These are phyloP conservation scores for Ooceraea biroi DNA, from an alignment of 1,140 invertebrate genomes.

Conservation along the genomic window DNA sequence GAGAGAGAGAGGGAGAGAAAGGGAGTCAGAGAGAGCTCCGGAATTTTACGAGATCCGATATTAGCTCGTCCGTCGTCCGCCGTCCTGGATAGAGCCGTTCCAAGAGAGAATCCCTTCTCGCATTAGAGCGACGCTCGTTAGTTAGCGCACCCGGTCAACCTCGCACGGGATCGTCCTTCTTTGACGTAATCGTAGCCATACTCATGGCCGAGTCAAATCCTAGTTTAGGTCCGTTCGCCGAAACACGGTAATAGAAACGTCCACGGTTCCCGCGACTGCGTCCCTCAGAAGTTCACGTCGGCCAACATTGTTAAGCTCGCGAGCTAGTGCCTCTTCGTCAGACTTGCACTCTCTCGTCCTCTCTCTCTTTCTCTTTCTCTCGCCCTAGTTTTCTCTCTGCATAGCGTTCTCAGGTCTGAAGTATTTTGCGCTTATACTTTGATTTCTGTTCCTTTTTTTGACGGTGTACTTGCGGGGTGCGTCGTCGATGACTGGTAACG, in stretches of 20 bases:
- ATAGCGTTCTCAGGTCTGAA: too few relatives aligned
- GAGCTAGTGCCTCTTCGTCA: slow-evolving; percentile 14
- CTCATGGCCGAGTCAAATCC: slow-evolving; percentile 38
- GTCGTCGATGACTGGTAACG: too few relatives aligned
- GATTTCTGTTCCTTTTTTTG: background rate
- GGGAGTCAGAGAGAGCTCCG: too few relatives aligned
- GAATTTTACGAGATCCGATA: slow-evolving; percentile 58
- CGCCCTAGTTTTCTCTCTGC: too few relatives aligned
- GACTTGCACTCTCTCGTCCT: background rate
- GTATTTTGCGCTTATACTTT: background rate
- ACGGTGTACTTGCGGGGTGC: too few relatives aligned
- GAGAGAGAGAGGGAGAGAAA: too few relatives aligned
- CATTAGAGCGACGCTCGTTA: slow-evolving; percentile 53
- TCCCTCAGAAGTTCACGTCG: slow-evolving; percentile 37
- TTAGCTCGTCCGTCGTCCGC: slow-evolving; percentile 27
- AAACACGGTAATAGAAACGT: slow-evolving; percentile 33
- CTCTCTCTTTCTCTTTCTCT: too few relatives aligned
- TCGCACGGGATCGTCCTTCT: slow-evolving; percentile 6
- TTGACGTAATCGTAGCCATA: slow-evolving; percentile 25
- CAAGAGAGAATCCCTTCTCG: slow-evolving; percentile 12
- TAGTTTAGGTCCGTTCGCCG: slow-evolving; percentile 47
- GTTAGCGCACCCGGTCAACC: background rate
- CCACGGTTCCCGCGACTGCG: slow-evolving; percentile 24
- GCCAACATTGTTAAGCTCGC: slow-evolving; percentile 31
- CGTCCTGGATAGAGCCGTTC: slow-evolving; percentile 25